These are phyloP conservation scores for Pseudomyrmex sp. DNA, from an alignment of 1,140 invertebrate genomes.

Conservation along the genomic window DNA sequence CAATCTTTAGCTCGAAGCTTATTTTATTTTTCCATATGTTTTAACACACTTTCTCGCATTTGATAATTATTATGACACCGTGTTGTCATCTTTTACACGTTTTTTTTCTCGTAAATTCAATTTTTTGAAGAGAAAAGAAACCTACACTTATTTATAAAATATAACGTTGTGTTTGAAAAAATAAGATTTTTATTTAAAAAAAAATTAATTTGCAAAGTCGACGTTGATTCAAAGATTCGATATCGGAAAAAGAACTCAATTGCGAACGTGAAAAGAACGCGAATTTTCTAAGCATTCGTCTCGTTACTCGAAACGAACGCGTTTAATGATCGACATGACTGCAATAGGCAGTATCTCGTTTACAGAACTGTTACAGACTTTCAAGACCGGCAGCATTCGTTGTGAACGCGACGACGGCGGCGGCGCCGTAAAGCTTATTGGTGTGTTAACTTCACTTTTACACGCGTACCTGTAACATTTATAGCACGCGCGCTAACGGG, in stretches of 20 bases:
- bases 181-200: no score
- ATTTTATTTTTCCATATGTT: no score
- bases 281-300: neutral
- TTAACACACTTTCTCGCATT: no score
- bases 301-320: conserved; percentile 25
- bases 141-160: no score
- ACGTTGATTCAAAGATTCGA: no score
- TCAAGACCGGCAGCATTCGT: conserved; percentile 35
- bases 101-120: no score
- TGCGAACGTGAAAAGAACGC: neutral
- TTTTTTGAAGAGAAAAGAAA: no score
- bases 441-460: conserved; percentile 53
- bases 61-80: no score
- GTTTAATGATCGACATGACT: conserved; percentile 50
- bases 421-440: conserved; percentile 60
- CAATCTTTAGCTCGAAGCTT: no score
- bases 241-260: conserved; percentile 1
- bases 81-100: no score
- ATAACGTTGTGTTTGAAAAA: no score
- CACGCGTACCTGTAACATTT: conserved; percentile 11
- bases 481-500: neutral
- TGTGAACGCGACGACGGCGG: neutral
- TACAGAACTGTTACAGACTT: conserved; percentile 50
- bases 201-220: no score
- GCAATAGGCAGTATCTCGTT: conserved; percentile 65